Conservation (phyloP, 2,113 vertebrate species). For the Rhinopithecus roxellana region DNA sequence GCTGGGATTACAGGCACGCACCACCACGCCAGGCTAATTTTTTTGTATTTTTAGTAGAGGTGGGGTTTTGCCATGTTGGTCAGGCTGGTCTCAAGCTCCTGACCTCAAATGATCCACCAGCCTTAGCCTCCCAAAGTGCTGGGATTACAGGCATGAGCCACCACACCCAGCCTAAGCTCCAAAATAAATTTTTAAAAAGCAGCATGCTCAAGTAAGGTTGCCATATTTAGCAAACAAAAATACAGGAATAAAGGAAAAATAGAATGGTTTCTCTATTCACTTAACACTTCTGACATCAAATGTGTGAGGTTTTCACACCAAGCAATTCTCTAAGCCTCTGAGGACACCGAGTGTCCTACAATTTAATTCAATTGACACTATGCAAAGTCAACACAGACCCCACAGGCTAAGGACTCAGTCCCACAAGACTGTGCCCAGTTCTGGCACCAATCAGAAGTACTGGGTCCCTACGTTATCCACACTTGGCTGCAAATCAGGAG, state of each 20-base stretch:
- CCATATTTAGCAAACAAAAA: not conserved
- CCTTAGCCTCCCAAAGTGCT: too few species aligned
- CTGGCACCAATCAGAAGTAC: too few species aligned
- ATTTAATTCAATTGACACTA: not conserved
- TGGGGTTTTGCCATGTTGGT: too few species aligned
- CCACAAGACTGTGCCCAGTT: not conserved
- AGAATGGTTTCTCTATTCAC: not conserved
- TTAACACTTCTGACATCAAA: not conserved
- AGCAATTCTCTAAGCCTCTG: not conserved
- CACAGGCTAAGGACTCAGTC: not conserved
- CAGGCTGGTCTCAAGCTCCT: too few species aligned
- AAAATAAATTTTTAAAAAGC: constrained; percentile 2
- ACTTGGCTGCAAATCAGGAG: not conserved
- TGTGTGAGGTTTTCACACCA: not conserved
- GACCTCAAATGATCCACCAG: too few species aligned
- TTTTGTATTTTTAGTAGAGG: too few species aligned
- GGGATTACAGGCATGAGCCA: too few species aligned
- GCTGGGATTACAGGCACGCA: too few species aligned
- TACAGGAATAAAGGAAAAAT: not conserved
- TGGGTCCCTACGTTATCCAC: not conserved
- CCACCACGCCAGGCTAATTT: too few species aligned
- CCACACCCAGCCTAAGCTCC: not conserved
- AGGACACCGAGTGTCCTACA: not conserved
- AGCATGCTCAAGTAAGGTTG: not conserved
- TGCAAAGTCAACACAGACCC: not conserved